Base-by-base conservation (phyloP, 2,797 vertebrate genomes). In the Pseudochirops cupreus region DNA sequence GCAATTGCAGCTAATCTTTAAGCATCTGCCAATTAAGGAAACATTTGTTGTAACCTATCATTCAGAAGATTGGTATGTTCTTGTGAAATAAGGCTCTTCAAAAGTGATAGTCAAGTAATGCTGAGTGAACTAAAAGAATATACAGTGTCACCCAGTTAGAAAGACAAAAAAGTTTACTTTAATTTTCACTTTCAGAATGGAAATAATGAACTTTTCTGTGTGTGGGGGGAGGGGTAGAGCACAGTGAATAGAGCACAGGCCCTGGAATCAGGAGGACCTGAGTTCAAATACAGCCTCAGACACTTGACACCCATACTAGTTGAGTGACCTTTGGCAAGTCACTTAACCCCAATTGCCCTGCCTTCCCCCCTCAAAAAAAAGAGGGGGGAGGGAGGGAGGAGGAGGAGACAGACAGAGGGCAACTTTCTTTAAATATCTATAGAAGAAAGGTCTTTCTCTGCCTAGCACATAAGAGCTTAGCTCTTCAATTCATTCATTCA, bases 1-100 rank as follows among this genome's bases (percentile, higher is more conserved):
- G 93, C 58, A 95, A 89, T 92, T 50, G 94, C 54, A 29, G 31
- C 91, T 82, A 95, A 95, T 58, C 54, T 24, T 33, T 91, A 94
- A 94, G 52, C 62, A 93, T 26, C 56, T 58, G 59, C n/a, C 92
- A 94, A 91, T 93, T 91, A 93, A 93, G 82, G 14, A 89, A 56
- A 52, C 91, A n/a, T 12, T 46, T 82, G 67, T 56, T 31, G 26
- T 94, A 90, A 90, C 90, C 54, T 58, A 50, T 95, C 59, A 90
- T 57, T 87, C 92, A 90, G 87, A 94, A 52, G 96, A 92, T 90
- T 87, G 52, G n/a, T 57, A 55, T 93, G 56, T 91, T 94, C 56
- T 92, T 89, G 89, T 55, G 92, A 93, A 97, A 94, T 21, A 89
- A 13, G 93, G 52, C 24, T 82, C 6, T 62, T 12, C 53, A 58